Evolutionary conservation across 1,140 invertebrate species (phyloP), one percentile per base, ranked within the genome.

Genomic region (Drosophila seguyi): DNA sequence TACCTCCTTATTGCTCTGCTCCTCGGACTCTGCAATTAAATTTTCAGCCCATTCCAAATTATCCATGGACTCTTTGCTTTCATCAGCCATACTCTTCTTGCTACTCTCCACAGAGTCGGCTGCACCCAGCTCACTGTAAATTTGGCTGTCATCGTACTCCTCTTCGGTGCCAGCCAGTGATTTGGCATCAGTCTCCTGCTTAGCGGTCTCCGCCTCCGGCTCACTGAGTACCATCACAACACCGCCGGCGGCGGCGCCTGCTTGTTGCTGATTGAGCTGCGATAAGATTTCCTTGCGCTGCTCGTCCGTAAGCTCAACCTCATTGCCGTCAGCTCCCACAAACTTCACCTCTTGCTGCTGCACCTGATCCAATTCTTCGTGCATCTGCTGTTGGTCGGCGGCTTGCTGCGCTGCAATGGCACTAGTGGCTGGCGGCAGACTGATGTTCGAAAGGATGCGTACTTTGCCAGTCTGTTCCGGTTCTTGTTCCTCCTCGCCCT

Each of bases 371-470:
- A 68, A 61, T 6, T 59, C 78, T 92, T 93, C 78, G 90, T 84
- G 71, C 92, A 93, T 74, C 11, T 61, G 60, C 29, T 78, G 41
- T 31, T 75, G 68, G 20, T 69, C 44, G 3, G 25, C 42, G 8
- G 25, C 60, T 66, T 74, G 72, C 56, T 75, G 74, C 22, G 58
- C 63, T 52, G 62, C 27, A 41, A 80, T 74, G 63, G 92, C 75
- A 79, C 85, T 79, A 68, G 79, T 62, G 79, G 82, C 76, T 39
- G 91, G 91, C 69, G 91, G 91, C 67, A 93, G 68, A 59, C 93
- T 92, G 55, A 93, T 94, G 81, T 94, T 94, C 20, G 93, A 92
- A 29, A 94, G 72, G 50, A 94, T 91, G 83, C 94, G 92, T 50
- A 94, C 94, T 63, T 94, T 94, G 39, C 75, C 80, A 7, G 69